Evolutionary conservation across 2,797 vertebrate genomes (phyloP).

Genomic region (Natrix natrix): DNA sequence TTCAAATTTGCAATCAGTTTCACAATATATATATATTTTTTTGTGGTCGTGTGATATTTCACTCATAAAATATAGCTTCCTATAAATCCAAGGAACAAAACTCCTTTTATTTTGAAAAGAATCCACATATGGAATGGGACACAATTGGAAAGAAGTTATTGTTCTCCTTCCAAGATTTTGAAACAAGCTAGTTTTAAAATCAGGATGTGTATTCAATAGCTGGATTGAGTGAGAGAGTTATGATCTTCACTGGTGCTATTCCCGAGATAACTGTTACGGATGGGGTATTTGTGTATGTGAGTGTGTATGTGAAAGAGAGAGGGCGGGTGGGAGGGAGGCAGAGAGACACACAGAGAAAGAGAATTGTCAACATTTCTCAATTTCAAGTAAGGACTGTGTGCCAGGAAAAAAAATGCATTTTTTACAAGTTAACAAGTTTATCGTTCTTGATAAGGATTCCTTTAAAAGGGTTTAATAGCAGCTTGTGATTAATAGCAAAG

Average conservation of each 20-base stretch:
- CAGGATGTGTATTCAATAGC: background rate
- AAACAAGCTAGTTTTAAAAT: background rate
- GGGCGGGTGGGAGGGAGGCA: background rate
- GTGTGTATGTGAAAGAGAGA: background rate
- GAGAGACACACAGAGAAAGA: background rate
- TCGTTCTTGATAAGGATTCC: constrained; percentile 7
- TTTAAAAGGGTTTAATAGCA: constrained; percentile 19
- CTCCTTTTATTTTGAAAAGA: background rate
- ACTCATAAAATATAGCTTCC: background rate
- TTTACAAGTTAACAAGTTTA: constrained; percentile 18
- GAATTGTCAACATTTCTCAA: background rate
- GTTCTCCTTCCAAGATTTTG: background rate
- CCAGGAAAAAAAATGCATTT: constrained; percentile 10
- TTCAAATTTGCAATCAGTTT: background rate
- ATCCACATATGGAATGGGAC: background rate
- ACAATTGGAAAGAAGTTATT: background rate
- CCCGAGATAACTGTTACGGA: background rate
- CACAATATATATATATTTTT: background rate
- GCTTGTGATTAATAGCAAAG: constrained; percentile 21
- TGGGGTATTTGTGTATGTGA: background rate
- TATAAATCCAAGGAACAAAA: background rate
- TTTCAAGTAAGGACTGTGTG: background rate
- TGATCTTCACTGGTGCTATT: background rate
- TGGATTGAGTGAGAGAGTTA: background rate
- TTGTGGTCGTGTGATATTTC: background rate